Conservation (phyloP, 2,113 vertebrate species). For the Todiramphus chloris region DNA sequence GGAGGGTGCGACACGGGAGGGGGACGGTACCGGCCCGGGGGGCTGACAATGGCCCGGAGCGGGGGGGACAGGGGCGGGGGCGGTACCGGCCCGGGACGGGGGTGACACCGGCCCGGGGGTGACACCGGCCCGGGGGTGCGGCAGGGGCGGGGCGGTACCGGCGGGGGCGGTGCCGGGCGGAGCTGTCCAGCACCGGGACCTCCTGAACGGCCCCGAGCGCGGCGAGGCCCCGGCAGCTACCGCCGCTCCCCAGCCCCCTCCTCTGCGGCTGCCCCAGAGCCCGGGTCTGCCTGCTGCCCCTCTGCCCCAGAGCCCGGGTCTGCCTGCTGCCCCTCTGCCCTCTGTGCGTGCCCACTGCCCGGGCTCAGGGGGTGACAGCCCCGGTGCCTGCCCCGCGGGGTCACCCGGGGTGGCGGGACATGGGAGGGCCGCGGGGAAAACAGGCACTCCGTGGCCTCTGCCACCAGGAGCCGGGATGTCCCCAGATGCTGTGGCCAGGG, state of each 20-base stretch:
- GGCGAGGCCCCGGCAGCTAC: background rate
- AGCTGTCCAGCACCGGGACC: constrained; percentile 39
- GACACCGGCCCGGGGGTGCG: background rate
- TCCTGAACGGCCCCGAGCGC: background rate
- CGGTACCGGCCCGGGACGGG: background rate
- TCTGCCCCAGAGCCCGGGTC: background rate
- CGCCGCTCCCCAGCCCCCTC: background rate
- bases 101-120: no score
- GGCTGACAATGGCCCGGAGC: background rate
- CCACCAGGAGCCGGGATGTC: background rate
- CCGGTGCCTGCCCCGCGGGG: background rate
- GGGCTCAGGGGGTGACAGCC: background rate
- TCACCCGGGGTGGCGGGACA: no score
- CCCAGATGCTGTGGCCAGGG: background rate
- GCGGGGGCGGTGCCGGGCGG: background rate
- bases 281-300: background rate
- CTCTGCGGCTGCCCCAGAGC: background rate
- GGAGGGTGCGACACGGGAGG: background rate
- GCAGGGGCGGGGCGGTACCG: background rate
- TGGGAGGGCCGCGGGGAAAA: background rate
- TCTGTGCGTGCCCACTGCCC: fast-evolving
- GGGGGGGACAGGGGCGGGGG: background rate
- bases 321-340: fast-evolving
- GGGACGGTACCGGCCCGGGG: background rate
- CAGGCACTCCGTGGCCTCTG: background rate